phyloP scores from a whole-genome alignment of 1,140 invertebrate species.

The Lordiphosa mommai region DNA sequence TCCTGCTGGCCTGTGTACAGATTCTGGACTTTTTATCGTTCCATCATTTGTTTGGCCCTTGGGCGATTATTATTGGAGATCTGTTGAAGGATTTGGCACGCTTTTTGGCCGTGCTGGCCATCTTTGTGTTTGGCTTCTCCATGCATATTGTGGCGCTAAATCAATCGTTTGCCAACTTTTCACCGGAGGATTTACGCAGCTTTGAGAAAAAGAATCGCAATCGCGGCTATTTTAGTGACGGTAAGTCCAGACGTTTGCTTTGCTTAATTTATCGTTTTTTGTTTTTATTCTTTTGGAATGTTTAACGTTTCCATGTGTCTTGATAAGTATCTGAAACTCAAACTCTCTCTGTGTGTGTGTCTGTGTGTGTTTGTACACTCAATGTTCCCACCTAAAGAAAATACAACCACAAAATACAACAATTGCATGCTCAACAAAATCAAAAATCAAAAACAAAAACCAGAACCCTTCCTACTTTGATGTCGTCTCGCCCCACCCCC shows the following conservation, averaged over 20 bases:
- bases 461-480: slow-evolving; percentile 46
- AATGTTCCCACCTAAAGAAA: slow-evolving; percentile 59
- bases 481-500: slow-evolving; percentile 53
- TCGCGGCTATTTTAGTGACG: slow-evolving; percentile 85
- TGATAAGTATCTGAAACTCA: slow-evolving; percentile 78
- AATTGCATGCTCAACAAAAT: slow-evolving; percentile 78
- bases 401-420: slow-evolving; percentile 67
- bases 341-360: slow-evolving; percentile 42
- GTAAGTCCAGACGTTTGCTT: slow-evolving; percentile 82
- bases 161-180: slow-evolving; percentile 90
- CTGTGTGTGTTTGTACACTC: slow-evolving; percentile 24
- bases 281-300: slow-evolving; percentile 44
- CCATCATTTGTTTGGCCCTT: slow-evolving; percentile 99
- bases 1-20: slow-evolving; percentile 97
- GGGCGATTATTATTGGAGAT: slow-evolving; percentile 96
- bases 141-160: slow-evolving; percentile 98
- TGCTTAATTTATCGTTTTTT: slow-evolving; percentile 43
- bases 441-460: slow-evolving; percentile 30
- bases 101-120: slow-evolving; percentile 97
- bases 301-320: slow-evolving; percentile 67
- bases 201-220: slow-evolving; percentile 80
- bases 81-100: slow-evolving; percentile 95
- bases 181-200: slow-evolving; percentile 81
- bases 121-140: slow-evolving; percentile 99
- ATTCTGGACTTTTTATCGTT: slow-evolving; percentile 98